Percentiles rank a stretch among this genome's conserved stretches.
These are phyloP conservation scores for Corythaeola cristata DNA, from an alignment of 2,113 vertebrate species.

Conservation along the genomic window DNA sequence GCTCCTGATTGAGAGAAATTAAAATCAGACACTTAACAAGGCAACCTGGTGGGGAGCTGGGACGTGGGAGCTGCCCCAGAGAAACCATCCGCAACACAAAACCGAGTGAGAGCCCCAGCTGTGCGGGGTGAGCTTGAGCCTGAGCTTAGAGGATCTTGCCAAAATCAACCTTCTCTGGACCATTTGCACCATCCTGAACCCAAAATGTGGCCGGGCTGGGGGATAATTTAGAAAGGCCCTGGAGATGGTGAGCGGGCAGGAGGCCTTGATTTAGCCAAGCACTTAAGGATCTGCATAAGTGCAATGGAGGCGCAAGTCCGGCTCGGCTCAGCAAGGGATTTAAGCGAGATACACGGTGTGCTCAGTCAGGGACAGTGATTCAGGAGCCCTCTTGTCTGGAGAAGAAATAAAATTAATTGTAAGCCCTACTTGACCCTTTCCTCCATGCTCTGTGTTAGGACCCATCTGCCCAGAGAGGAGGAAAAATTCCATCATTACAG, in stretches of 20 bases:
- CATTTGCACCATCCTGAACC: background rate
- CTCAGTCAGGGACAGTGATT: conserved; percentile 1
- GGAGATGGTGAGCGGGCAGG: background rate
- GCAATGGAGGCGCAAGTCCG: background rate
- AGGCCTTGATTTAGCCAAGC: background rate
- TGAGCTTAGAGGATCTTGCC: background rate
- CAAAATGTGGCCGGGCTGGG: background rate
- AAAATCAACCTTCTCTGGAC: background rate
- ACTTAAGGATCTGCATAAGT: background rate
- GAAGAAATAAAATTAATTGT: background rate
- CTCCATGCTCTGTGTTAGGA: background rate
- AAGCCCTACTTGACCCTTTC: background rate
- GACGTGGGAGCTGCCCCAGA: background rate
- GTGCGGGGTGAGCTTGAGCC: fast-evolving
- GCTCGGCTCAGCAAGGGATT: background rate
- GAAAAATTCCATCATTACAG: background rate
- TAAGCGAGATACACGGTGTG: background rate
- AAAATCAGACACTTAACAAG: conserved; percentile 54
- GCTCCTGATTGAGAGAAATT: conserved; percentile 55
- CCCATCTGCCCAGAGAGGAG: background rate
- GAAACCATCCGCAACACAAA: background rate
- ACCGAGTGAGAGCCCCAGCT: background rate
- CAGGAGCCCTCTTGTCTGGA: background rate
- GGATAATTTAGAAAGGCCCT: background rate
- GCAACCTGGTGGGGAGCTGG: background rate